Evolutionary conservation across 2,888 invertebrate species (phyloP).

Genomic region (Linyphia triangularis): DNA sequence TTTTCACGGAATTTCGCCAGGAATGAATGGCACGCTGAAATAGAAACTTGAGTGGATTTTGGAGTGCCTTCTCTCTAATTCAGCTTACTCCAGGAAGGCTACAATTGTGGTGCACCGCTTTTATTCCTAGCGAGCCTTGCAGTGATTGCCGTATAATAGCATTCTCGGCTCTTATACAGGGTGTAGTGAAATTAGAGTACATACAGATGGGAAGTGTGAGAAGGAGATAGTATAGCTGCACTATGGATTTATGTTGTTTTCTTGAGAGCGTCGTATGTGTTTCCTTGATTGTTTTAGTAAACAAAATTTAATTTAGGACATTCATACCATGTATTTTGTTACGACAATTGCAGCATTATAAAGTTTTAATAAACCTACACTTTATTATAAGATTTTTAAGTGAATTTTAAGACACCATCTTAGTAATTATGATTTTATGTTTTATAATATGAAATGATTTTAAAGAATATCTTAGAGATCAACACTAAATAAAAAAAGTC

Average conservation of each 20-base stretch:
- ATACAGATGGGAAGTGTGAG: not conserved
- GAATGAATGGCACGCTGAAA: constrained; percentile 27
- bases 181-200: not conserved
- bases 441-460: too few species aligned
- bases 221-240: too few species aligned
- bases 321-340: not conserved
- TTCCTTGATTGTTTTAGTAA: too few species aligned
- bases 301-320: not conserved
- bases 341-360: too few species aligned
- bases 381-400: too few species aligned
- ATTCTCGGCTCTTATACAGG: not conserved
- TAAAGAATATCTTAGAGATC: too few species aligned
- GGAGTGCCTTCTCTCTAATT: constrained; percentile 26
- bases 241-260: not conserved
- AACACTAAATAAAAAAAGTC: too few species aligned
- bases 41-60: constrained; percentile 30
- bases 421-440: too few species aligned
- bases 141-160: constrained; percentile 7
- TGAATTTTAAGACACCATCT: too few species aligned
- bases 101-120: constrained; percentile 11
- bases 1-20: not conserved
- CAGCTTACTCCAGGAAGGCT: not conserved
- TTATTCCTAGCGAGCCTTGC: not conserved
- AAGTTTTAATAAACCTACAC: too few species aligned
- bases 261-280: not conserved